Evolutionary conservation across 2,797 vertebrate species (phyloP), one percentile per base, ranked within the genome.

Genomic region (Chaetophractus vellerosus): DNA sequence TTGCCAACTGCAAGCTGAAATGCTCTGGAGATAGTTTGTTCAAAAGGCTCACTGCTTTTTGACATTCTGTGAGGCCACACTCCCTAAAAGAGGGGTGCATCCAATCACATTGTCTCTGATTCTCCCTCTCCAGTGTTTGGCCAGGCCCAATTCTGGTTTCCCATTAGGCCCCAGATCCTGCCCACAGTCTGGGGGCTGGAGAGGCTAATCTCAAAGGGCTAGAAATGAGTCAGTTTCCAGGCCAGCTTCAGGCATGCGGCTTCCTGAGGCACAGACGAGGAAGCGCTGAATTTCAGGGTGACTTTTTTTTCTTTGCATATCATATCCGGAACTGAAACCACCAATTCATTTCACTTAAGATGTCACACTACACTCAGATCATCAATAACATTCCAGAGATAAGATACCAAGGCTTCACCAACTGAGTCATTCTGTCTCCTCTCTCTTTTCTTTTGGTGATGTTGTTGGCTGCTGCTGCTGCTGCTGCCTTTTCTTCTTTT

Each of bases 251-350:
- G 90, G 93, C 86, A 14, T 93, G 97, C 23, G 93, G 95, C 98
- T 98, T 98, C 97, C 97, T 98, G 97, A 97, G 97, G 96, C 96
- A 79, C 91, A 97, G 96, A 97, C 90, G n/a, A 97, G 94, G 95
- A 96, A 97, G 82, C 81, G 91, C 9, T 97, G 71, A 97, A 97
- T 98, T 98, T 95, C 94, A 38, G 96, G 94, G 94, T 68, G 41
- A 86, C 69, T 83, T 96, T 97, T 41, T 96, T 97, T 41, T 93
- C 97, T 98, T 97, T 98, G 97, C 97, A 96, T 97, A 97, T 97
- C 96, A 97, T 96, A 97, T 98, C 97, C 90, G 98, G 98, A 98
- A 98, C 97, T 93, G 98, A 98, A 98, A 98, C 98, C 97, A 94
- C 97, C 97, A 96, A 96, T 98, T 98, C 98, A 98, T 98, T 98